phyloP scores from a whole-genome alignment of 2,797 vertebrate species.

The Nannoperca australis region DNA sequence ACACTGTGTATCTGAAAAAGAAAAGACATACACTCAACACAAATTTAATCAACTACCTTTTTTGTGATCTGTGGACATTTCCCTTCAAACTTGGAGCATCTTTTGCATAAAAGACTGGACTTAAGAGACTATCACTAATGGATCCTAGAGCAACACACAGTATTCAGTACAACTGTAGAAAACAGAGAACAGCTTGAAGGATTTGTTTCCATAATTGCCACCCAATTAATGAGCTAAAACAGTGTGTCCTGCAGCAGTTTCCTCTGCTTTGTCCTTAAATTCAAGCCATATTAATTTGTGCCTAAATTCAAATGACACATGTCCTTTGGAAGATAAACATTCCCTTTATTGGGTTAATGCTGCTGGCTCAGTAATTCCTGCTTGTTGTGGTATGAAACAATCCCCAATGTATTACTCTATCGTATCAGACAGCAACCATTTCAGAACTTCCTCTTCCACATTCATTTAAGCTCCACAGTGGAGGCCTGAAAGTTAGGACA shows the following conservation, averaged over 20 bases:
- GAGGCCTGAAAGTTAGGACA: neutral
- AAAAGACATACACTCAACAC: conserved; percentile 14
- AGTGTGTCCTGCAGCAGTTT: conserved; percentile 63
- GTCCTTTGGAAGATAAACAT: conserved; percentile 72
- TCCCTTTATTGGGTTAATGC: conserved; percentile 54
- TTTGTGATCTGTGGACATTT: conserved; percentile 30
- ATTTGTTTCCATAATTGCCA: conserved; percentile 73
- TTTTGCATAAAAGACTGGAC: conserved; percentile 37
- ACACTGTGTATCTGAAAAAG: neutral
- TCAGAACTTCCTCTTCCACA: neutral
- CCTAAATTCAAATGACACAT: conserved; percentile 65
- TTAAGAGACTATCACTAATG: conserved; percentile 50
- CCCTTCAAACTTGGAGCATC: conserved; percentile 15
- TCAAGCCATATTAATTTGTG: conserved; percentile 48
- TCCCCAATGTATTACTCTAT: conserved; percentile 24
- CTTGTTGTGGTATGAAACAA: conserved; percentile 52
- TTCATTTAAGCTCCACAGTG: neutral
- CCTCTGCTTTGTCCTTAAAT: conserved; percentile 67
- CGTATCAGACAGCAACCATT: conserved; percentile 29
- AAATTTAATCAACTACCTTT: conserved; percentile 29
- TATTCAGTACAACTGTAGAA: conserved; percentile 47
- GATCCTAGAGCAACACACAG: conserved; percentile 50
- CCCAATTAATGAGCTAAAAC: conserved; percentile 78
- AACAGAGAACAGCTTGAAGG: conserved; percentile 62
- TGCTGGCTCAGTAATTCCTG: conserved; percentile 46